Evolutionary conservation across 1,140 invertebrate species (phyloP), one percentile per base, ranked within the genome.

Genomic region (Procambarus clarkii): DNA sequence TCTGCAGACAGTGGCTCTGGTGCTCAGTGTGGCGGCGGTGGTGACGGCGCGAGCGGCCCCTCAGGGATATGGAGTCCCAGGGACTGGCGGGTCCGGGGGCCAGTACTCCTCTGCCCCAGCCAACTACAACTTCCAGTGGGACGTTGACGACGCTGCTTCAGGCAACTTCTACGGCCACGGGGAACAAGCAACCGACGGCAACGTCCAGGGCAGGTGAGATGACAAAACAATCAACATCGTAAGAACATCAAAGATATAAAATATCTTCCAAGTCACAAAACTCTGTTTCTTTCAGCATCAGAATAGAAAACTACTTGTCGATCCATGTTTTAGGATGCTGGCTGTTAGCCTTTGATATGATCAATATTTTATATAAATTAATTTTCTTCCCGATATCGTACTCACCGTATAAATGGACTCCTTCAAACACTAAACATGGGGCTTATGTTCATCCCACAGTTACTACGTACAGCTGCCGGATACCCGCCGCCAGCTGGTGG

Each of bases 381-480:
- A 54, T 54, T 9, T 54, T 54, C 50, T 4, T 34, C 34, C 34
- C 34, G 34, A 34, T 54, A 54, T 5, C 8, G 8, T 54, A 13
- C 50, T 54, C 4, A 4, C 8, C 13, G 4, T 54, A 9, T 5
- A 1, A 9, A 54, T 54, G 50, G 8, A 54, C 2, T 4, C 4
- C 4, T 54, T 54, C 2, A 54, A 8, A 54, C 50, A 54, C 4
- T 4, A 5, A 54, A 1, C 4, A 1, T 54, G 2, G 50, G 8
- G 0, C 18, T 21, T 0, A 1, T 46, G 1, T n/a, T 3, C 15
- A 0, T 18, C 18, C 46, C 8, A 9, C 46, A 77, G 48, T 34
- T 86, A 78, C 85, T 69, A 69, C 81, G 81, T 83, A 13, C 34
- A 60, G 34, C 81, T 83, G 58, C 81, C 81, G 5, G 81, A 83